Base-by-base conservation (phyloP, 2,888 invertebrate genomes). In the Diachrysia chrysitis region DNA sequence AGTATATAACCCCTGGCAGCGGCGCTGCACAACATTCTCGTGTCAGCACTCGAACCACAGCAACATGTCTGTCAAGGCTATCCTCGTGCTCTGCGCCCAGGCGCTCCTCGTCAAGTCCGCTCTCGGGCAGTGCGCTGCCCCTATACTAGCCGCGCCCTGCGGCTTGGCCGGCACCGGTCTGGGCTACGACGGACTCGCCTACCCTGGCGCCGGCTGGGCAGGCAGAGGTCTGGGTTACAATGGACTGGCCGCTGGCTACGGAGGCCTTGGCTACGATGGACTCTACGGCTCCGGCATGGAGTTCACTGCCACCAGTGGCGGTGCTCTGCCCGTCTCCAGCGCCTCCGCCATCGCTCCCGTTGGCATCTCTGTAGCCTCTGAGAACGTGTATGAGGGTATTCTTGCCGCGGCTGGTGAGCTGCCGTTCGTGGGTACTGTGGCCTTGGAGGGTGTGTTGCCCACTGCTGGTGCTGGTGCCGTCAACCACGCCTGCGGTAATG, bases 361-460 rank as follows among this genome's bases (percentile, higher is more conserved):
- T 17, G 89, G 91, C 9, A 77, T 82, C 32, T 60, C 75, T 10
- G 65, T 82, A 19, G 37, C 58, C 0, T 82, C 82, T 14, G 81
- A 83, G 9, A 83, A 83, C 2, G 68, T 21, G 32, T 83, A 77
- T 37, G 81, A 82, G 17, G 83, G 83, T 57, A 7, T 63, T 59
- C 32, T 83, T n/a, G 37, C 69, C 19, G 78, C 73, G 0, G 73
- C 70, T 54, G 91, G 91, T 54, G 83, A 86, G 51, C 70, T 91
- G 32, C 91, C 89, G 1, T 89, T 90, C 79, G 66, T 89, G 2
- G 87, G 88, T 23, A 77, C 84, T 5, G 82, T 82, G 2, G 81
- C 63, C 37, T 23, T 86, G 42, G 83, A 83, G 53, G 87, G 86
- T 2, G 67, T 77, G 7, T 63, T 86, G 21, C 80, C 85, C 16